Conservation (phyloP, 2,113 vertebrate species). For the Rana temporaria region DNA sequence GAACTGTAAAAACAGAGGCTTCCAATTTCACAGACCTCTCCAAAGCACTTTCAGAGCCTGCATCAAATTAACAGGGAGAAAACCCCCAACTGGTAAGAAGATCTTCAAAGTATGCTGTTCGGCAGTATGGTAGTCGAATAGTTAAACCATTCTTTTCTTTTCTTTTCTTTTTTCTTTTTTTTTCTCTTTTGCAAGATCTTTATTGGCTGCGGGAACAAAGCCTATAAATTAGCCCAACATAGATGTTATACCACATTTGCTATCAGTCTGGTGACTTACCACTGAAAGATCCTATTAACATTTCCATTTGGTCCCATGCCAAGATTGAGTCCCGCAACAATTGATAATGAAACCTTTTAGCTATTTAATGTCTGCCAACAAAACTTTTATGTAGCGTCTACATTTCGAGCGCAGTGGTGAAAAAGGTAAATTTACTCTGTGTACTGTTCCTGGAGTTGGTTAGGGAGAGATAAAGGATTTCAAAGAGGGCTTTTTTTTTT, state of each 20-base stretch:
- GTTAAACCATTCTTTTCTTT: conserved; percentile 29
- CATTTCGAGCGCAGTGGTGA: conserved; percentile 25
- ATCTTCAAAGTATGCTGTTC: conserved; percentile 8
- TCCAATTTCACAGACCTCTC: neutral
- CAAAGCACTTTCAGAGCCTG: neutral
- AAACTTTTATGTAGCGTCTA: conserved; percentile 50
- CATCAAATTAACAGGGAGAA: neutral
- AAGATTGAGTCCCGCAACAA: conserved; percentile 51
- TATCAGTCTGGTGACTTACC: conserved; percentile 50
- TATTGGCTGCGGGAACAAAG: conserved; percentile 46
- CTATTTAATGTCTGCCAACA: conserved; percentile 52
- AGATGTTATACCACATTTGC: conserved; percentile 49
- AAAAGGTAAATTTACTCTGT: conserved; percentile 31
- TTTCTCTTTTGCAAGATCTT: neutral
- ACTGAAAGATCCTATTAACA: conserved; percentile 55
- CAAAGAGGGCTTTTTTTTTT: too few relatives aligned
- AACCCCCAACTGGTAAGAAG: neutral
- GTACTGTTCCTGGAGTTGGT: conserved; percentile 7
- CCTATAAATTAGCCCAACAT: conserved; percentile 43
- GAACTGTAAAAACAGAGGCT: neutral
- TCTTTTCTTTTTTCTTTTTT: conserved; percentile 4
- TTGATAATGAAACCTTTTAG: conserved; percentile 57
- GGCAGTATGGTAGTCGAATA: neutral
- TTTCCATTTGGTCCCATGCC: conserved; percentile 49
- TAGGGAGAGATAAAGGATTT: conserved; percentile 1